Evolutionary conservation across 2,888 invertebrate species (phyloP).

Genomic region (Acanthopleura granulata): DNA sequence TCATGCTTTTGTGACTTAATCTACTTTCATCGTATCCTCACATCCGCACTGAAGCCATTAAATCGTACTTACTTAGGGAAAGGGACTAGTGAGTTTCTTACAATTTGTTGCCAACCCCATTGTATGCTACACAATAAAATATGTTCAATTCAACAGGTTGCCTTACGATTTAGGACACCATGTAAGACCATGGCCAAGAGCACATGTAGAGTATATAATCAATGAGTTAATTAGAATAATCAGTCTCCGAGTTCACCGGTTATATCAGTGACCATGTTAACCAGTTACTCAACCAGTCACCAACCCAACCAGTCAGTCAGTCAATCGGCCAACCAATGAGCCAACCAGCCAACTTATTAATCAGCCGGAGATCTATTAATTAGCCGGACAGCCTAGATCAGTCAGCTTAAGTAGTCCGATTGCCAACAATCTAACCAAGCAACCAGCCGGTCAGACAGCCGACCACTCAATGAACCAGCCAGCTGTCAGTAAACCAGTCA

Average conservation of each 20-base stretch:
- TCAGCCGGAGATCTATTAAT: neutral
- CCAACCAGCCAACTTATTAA: neutral
- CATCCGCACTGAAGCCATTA: no score
- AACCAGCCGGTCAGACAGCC: neutral
- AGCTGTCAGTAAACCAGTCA: neutral
- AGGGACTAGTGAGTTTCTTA: no score
- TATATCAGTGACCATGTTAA: neutral
- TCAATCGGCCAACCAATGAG: neutral
- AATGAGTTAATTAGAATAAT: no score
- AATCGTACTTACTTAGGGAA: no score
- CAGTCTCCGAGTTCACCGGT: neutral
- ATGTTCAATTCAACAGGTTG: no score
- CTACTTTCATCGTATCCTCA: no score
- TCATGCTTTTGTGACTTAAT: no score
- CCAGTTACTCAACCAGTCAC: neutral
- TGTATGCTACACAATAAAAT: no score
- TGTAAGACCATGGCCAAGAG: no score
- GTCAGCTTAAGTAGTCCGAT: neutral
- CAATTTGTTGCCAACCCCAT: no score
- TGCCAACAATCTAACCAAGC: neutral
- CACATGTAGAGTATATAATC: no score
- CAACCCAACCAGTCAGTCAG: neutral
- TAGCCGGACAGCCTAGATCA: neutral
- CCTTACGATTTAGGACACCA: no score
- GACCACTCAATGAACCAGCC: neutral